Base-by-base conservation (phyloP, 2,113 vertebrate species). In the Bettongia penicillata region DNA sequence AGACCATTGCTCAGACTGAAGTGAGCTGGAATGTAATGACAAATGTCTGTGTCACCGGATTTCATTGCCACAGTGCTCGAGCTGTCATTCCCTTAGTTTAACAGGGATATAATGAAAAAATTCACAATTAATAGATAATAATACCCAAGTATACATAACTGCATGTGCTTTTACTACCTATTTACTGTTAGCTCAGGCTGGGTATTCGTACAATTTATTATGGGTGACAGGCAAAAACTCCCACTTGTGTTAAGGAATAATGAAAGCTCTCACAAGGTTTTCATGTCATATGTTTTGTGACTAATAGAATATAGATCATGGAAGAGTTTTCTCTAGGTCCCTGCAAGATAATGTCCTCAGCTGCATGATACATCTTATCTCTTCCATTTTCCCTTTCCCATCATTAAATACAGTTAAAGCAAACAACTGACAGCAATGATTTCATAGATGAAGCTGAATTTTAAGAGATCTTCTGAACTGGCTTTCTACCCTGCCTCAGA, bases 151-250 rank as follows among this genome's bases (percentile, higher is more conserved):
- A 97, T 90, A 98, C 94, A 94, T 92, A 98, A 96, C 90, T 97
- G 96, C 97, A 96, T 97, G 93, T 94, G 97, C 95, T 98, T 98
- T 97, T 98, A 98, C 98, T 97, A 96, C 95, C 97, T 98, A 93
- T 68, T 97, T 92, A 97, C 95, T 97, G 91, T 84, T 22, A 84
- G 16, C 77, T 53, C 93, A 97, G 95, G 92, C 91, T 6, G 0
- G 91, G 37, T 96, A 93, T 93, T 96, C 98, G 97, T 96, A 95
- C 89, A 98, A 98, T 98, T 98, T 98, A 96, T 98, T 98, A 97
- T 97, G 97, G 95, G 96, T 97, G 97, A 98, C 96, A 97, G 93
- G 94, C 97, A 98, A 98, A 96, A 98, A 98, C 98, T 98, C 98
- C 98, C 97, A 97, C 25, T 98, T 98, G 97, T 96, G 93, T 97